Evolutionary conservation across 2,888 invertebrate genomes (phyloP), one percentile per base, ranked within the genome.

Genomic region (Acleris holmiana): DNA sequence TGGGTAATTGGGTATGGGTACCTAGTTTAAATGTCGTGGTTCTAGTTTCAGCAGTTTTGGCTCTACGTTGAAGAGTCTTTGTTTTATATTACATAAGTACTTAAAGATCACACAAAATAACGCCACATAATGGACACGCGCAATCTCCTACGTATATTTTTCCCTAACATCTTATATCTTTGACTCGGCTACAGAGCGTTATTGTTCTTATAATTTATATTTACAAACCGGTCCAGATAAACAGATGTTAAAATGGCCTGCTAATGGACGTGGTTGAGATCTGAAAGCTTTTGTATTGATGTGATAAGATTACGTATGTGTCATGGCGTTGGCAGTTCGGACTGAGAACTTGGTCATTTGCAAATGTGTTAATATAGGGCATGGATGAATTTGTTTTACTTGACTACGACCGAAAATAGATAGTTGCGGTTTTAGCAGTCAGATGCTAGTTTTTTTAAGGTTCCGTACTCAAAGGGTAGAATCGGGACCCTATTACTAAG

Each of bases 181-280:
- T 77, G 77, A 78, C 83, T 84, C 84, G 74, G 75, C 78, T 83
- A 84, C 76, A 59, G 62, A 71, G 69, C 73, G 76, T 81, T 81
- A 85, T 84, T 85, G 80, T 86, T 83, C 75, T 73, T 83, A 83
- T 85, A 76, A 77, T 71, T 75, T 74, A 76, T 73, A 73, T 68
- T 48, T 59, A 55, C 55, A 60, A 61, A 66, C 59, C 59, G 61
- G 65, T 66, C 60, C 41, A 35, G 65, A 66, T 66, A 64, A 64
- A 58, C 64, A 64, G 64, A 64, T 64, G 64, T 64, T 64, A 53
- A 53, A 40, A 44, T 21, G 53, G 51, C 51, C 63, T 46, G 50
- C 53, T 64, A 64, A 64, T 64, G 64, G 64, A 29, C 19, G 53
- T 53, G 63, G 56, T 59, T 51, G 58, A 64, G 64, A 64, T 64